Base-by-base conservation (phyloP, 2,797 vertebrate species). In the Synanceia verrucosa region DNA sequence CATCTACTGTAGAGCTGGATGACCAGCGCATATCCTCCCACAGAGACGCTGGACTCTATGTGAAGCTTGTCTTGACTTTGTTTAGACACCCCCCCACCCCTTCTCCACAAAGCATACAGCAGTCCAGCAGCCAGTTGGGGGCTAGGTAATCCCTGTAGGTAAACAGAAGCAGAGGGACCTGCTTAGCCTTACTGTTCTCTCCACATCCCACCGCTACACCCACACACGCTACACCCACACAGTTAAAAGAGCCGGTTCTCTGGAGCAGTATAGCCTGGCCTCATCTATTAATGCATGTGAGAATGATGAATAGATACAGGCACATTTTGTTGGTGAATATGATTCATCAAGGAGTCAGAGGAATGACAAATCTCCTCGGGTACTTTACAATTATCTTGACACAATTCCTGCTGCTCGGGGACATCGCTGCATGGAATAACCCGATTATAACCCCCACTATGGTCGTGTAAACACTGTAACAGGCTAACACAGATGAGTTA, bases 121-220 rank as follows among this genome's bases (percentile, higher is more conserved):
- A 21, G 79, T 67, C 24, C n/a, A 71, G 33, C 79, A 80, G 74
- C 74, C 76, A 62, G 81, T 76, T 76, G 59, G 9, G 65, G 80
- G 70, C 82, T 47, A 81, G 76, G 78, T 89, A 86, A 84, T 88
- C 80, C 85, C 78, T 57, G 65, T 79, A 87, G 73, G 78, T 88
- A 91, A 89, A 89, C 83, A 86, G 76, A 78, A 83, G 79, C 76
- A 56, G 65, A 84, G 62, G 62, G 58, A 73, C 59, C 77, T 76
- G 75, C 76, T 77, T 69, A 65, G 76, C 73, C 74, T 75, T 39
- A 76, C 37, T 46, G 16, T 16, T 16, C 62, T 70, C 81, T 82
- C 75, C 70, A 65, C 83, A 86, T 83, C 77, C 74, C 80, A 78
- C 58, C 63, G 53, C 68, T 55, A 77, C 84, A 83, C 82, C 73